Base-by-base conservation (phyloP, 2,113 vertebrate genomes). In the Morone chrysops region DNA sequence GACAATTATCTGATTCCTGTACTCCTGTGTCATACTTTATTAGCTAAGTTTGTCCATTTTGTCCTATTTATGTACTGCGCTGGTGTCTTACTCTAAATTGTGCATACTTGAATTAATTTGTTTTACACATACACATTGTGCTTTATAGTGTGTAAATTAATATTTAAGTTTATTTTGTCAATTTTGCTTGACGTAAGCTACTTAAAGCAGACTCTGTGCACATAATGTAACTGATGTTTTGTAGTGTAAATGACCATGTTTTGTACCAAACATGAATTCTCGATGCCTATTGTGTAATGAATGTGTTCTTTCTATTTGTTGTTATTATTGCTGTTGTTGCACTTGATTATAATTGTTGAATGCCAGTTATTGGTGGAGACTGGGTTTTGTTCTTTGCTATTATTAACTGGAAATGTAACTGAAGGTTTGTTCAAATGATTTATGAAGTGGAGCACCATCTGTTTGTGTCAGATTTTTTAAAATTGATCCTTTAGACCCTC, bases 111-210 rank as follows among this genome's bases (percentile, higher is more conserved):
- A 31, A 31, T 31, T 31, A 1, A 22, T 54, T 22, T 68, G 25
- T 68, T 67, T 48, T 41, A 62, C 82, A 71, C 69, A 48, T 41
- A 62, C 82, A 71, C 69, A 48, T 45, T 67, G 22, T 67, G n/a
- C 7, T 48, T 48, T 2, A 48, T 10, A 16, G 8, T 31, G 14
- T 4, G 3, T 45, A 7, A 31, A 53, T 70, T 54, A 11, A 8
- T 14, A 51, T 70, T 70, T 20, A 20, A 7, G 47, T 10, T 48
- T 47, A 16, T 31, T 31, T 31, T 59, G 20, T 56, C 31, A 9
- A 8, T 60, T 12, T 31, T 57, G n/a, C 45, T 50, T 10, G 18
- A 36, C 18, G 4, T 31, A 10, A 18, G 8, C 40, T 45, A 6
- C 56, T 73, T 47, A 36, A 50, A 11, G 4, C 11, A 41, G 50